Evolutionary conservation across 2,113 vertebrate genomes (phyloP), one percentile per base, ranked within the genome.

Genomic region (Pao palembangensis): DNA sequence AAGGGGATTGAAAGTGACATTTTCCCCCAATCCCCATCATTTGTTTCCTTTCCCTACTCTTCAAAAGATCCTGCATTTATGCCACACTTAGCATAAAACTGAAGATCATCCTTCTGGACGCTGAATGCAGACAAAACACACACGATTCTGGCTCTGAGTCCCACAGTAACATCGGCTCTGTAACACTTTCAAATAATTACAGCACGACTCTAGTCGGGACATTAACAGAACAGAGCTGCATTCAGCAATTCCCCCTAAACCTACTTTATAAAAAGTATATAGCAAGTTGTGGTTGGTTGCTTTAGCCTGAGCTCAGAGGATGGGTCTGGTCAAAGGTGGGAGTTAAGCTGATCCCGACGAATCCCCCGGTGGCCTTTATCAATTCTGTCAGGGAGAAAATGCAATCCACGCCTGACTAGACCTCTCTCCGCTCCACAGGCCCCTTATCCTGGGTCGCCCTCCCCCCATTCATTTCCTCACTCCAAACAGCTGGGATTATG

Each of bases 331-430:
- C 68, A 62, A 52, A 61, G 48, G 68, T 52, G 41, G 58, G 48
- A 75, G 73, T 71, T 68, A 51, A 82, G 71, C 58, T 54, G 66
- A 73, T 75, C 73, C 61, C 21, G 53, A 58, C 52, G 34, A 31
- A 56, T 65, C 67, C 53, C 53, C 70, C 31, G 68, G 69, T 73
- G 76, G 70, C 73, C 77, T 88, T 89, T 89, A 88, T 91, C 85
- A 87, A 76, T 63, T 61, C 79, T 78, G 75, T 85, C 79, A 88
- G 62, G 79, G 71, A 73, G 78, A 78, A 90, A 91, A 88, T 67
- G 72, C 87, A 86, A 85, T 82, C 77, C 83, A 88, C 55, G 82
- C 71, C 79, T 73, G 56, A 66, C 68, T 83, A 76, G 61, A 50
- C 69, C 67, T 49, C 58, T 55, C 52, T 46, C 61, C 46, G 55